Conservation (phyloP, 2,797 vertebrate genomes). For the Notolabrus celidotus region DNA sequence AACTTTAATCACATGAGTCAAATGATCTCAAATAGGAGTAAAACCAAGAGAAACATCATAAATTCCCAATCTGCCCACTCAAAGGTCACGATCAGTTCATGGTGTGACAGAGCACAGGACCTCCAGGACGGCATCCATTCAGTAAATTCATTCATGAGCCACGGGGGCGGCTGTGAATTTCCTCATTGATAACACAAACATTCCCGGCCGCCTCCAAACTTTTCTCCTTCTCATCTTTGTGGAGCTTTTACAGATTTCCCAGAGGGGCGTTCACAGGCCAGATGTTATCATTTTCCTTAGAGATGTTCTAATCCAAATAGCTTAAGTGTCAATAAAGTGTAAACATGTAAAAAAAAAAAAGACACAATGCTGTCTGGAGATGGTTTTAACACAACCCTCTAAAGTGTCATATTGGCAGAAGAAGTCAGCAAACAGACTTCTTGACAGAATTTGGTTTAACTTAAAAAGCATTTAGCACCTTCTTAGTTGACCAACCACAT, state of each 20-base stretch:
- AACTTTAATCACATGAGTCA: too few species aligned
- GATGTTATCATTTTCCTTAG: constrained; percentile 90
- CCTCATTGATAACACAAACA: constrained; percentile 86
- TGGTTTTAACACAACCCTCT: constrained; percentile 81
- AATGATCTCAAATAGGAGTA: constrained; percentile 14
- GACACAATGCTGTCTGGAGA: constrained; percentile 80
- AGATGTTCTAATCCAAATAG: constrained; percentile 90
- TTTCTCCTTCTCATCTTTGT: constrained; percentile 89
- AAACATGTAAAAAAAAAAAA: constrained; percentile 89
- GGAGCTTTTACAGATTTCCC: constrained; percentile 90
- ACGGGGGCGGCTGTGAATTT: constrained; percentile 89
- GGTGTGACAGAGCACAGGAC: constrained; percentile 20
- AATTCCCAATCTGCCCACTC: constrained; percentile 3
- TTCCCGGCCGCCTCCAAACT: constrained; percentile 87
- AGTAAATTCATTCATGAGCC: constrained; percentile 77
- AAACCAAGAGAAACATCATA: not conserved
- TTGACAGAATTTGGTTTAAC: too few species aligned
- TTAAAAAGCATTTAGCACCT: constrained; percentile 35
- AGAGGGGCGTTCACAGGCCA: constrained; percentile 91
- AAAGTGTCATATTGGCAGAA: constrained; percentile 85
- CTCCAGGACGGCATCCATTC: constrained; percentile 52
- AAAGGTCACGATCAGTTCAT: constrained; percentile 20
- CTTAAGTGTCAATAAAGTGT: constrained; percentile 90
- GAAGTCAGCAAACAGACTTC: constrained; percentile 58
- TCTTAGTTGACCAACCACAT: too few species aligned